phyloP scores from a whole-genome alignment of 2,888 invertebrate genomes.

The Latrodectus elegans region DNA sequence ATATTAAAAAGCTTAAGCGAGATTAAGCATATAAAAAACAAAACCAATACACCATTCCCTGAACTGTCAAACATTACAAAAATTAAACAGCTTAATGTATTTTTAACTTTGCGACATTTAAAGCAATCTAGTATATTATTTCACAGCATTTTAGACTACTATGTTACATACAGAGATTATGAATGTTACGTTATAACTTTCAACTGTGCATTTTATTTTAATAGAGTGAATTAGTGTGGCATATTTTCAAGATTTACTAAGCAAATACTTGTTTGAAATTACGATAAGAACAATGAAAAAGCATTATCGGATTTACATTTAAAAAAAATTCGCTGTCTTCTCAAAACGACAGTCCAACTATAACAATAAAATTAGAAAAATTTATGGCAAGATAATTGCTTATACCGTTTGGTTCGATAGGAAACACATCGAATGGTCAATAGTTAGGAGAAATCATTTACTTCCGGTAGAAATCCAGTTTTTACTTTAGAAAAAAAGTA shows the following conservation, averaged over 20 bases:
- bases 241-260: constrained; percentile 23
- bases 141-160: neutral
- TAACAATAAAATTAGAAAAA: constrained; percentile 28
- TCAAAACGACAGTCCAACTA: constrained; percentile 35
- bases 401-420: constrained; percentile 33
- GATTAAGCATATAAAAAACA: no score
- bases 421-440: constrained; percentile 42
- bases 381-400: constrained; percentile 50
- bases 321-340: constrained; percentile 20
- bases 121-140: neutral
- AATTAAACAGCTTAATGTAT: neutral
- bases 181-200: constrained; percentile 1
- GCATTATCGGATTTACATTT: constrained; percentile 59
- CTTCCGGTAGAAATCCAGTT: constrained; percentile 19
- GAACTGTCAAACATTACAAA: neutral
- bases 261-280: constrained; percentile 29
- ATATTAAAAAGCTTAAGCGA: no score
- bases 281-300: constrained; percentile 48
- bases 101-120: neutral
- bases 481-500: constrained; percentile 25
- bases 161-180: neutral
- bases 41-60: no score
- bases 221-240: neutral
- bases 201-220: constrained; percentile 25
- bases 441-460: constrained; percentile 39